Base-by-base conservation (phyloP, 2,888 invertebrate species). In the Agonopterix subpropinquella region DNA sequence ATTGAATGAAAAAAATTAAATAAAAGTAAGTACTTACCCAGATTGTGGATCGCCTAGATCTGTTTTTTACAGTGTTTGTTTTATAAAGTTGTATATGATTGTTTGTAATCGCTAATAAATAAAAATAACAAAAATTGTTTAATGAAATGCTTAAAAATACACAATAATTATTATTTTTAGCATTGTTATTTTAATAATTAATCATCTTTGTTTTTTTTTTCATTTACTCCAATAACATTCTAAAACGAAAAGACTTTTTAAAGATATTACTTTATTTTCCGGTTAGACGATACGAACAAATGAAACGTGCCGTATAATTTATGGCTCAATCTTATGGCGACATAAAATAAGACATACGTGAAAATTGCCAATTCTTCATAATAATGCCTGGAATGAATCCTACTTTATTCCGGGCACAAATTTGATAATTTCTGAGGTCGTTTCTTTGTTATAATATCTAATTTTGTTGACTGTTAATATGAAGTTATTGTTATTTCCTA, bases 311-410 rank as follows among this genome's bases (percentile, higher is more conserved):
- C 69, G 61, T 52, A 61, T 84, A 80, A 87, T 75, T 81, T 80
- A 87, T 84, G 77, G 75, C 73, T 77, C 83, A 86, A 87, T 86
- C 79, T 83, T 67, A 70, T 67, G 74, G 71, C 73, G 73, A 76
- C 78, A 76, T 76, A 76, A 77, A 79, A 75, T 74, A 75, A 78
- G 80, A 80, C 80, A 80, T 70, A 82, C 82, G 78, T 80, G 83
- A 83, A 86, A 85, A 87, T 88, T 86, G 84, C 67, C 88, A 80
- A 86, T 87, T 83, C 74, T 74, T 87, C 81, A 80, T 85, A 81
- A 84, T 85, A 84, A 83, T 67, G 67, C 55, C 62, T 65, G 64
- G 67, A 65, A 71, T 74, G 61, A 59, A 78, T 69, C 62, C 58
- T 54, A 52, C 53, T 55, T 61, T 67, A 69, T 68, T 69, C 70